phyloP scores from a whole-genome alignment of 2,797 vertebrate genomes.

The Lerista edwardsae region DNA sequence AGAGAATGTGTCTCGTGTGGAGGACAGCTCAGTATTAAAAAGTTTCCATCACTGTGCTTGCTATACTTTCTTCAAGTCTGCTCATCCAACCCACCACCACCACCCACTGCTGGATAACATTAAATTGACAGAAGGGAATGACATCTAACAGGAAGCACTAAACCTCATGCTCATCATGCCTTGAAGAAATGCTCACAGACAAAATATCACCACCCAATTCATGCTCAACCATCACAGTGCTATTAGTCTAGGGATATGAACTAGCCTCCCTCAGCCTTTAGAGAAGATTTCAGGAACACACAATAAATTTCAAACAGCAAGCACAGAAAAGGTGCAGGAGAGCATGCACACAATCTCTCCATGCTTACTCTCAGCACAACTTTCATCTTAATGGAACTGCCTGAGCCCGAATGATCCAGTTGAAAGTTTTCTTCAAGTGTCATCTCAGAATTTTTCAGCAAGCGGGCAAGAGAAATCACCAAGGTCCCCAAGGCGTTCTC shows the following conservation, averaged over 20 bases:
- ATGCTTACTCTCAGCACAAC: conserved; percentile 85
- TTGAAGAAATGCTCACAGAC: neutral
- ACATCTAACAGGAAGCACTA: neutral
- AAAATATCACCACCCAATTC: neutral
- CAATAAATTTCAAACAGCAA: rapidly evolving
- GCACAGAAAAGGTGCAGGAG: neutral
- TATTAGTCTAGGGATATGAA: neutral
- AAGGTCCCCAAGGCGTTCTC: conserved; percentile 85
- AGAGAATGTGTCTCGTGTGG: neutral
- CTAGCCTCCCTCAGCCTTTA: neutral
- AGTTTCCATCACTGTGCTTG: neutral
- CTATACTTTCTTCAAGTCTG: neutral
- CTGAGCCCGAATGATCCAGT: conserved; percentile 88
- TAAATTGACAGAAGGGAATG: neutral
- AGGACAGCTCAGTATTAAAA: neutral
- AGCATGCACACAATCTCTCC: neutral
- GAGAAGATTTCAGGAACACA: neutral
- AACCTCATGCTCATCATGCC: neutral
- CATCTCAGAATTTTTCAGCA: conserved; percentile 83
- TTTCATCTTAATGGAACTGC: conserved; percentile 91
- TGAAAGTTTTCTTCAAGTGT: conserved; percentile 86
- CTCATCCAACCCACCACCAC: neutral
- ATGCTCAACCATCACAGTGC: neutral
- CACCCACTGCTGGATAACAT: neutral
- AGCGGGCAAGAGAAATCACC: conserved; percentile 80